Evolutionary conservation across 1,140 invertebrate genomes (phyloP).

Genomic region (Diploscapter pachys): DNA sequence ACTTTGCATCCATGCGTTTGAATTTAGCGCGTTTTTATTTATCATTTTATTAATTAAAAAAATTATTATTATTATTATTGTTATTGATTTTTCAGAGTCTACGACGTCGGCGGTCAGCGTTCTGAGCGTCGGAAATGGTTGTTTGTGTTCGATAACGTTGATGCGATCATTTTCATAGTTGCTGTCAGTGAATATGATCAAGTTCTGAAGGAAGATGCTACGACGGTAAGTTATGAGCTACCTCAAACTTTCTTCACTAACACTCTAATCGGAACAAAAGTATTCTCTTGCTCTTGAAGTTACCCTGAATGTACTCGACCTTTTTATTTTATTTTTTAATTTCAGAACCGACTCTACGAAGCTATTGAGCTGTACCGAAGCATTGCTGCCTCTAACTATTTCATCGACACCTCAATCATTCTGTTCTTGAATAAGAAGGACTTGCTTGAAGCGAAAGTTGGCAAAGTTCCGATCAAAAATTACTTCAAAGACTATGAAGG

Average conservation of each 20-base stretch:
- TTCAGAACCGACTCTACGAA: conserved; percentile 59
- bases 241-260: too few species aligned
- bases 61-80: not conserved
- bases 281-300: too few species aligned
- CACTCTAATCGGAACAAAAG: too few species aligned
- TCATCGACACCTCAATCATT: conserved; percentile 56
- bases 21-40: too few species aligned
- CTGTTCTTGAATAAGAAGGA: conserved; percentile 59
- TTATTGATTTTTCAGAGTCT: conserved; percentile 71
- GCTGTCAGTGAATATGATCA: conserved; percentile 63
- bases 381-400: conserved; percentile 58
- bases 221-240: conserved; percentile 25
- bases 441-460: conserved; percentile 55
- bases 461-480: conserved; percentile 40
- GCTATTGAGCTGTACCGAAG: conserved; percentile 58
- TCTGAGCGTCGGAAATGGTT: conserved; percentile 58
- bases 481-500: conserved; percentile 42
- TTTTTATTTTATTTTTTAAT: not conserved
- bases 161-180: conserved; percentile 62
- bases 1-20: too few species aligned
- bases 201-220: conserved; percentile 61
- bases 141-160: conserved; percentile 62
- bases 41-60: not conserved
- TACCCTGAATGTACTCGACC: not conserved
- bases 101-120: conserved; percentile 80